phyloP scores from a whole-genome alignment of 2,888 invertebrate genomes.

The Marasmarcha lunaedactyla region DNA sequence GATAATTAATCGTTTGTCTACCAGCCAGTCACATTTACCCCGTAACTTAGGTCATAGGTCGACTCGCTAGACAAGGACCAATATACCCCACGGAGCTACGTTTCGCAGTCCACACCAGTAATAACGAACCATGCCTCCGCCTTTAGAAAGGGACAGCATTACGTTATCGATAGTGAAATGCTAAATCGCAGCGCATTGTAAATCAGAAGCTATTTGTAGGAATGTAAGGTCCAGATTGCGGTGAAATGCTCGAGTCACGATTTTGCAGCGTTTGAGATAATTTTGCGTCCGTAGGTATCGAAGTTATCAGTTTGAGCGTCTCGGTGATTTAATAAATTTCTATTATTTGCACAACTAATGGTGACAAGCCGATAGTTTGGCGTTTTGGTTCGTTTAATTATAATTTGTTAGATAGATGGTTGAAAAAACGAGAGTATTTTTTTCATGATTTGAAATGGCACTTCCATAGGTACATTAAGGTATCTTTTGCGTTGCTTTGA shows the following conservation, averaged over 20 bases:
- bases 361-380: too few species aligned
- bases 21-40: constrained; percentile 52
- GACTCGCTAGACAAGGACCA: constrained; percentile 50
- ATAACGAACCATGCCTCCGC: constrained; percentile 63
- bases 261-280: constrained; percentile 44
- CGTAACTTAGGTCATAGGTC: constrained; percentile 64
- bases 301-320: constrained; percentile 16
- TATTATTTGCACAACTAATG: too few species aligned
- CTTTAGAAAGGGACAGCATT: constrained; percentile 50
- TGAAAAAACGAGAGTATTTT: too few species aligned
- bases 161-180: constrained; percentile 49
- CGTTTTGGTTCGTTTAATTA: too few species aligned
- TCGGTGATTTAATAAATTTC: too few species aligned
- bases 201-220: constrained; percentile 35
- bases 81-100: constrained; percentile 41
- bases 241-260: constrained; percentile 33
- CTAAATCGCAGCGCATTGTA: constrained; percentile 36
- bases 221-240: constrained; percentile 31
- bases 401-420: too few species aligned
- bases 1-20: constrained; percentile 47
- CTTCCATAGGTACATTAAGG: too few species aligned
- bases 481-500: too few species aligned
- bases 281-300: constrained; percentile 48
- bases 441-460: too few species aligned
- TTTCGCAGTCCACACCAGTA: constrained; percentile 42